Evolutionary conservation across 35 echinoderm and acorn worm genomes (phyloP).

Genomic region (Ophiothrix spiculata): DNA sequence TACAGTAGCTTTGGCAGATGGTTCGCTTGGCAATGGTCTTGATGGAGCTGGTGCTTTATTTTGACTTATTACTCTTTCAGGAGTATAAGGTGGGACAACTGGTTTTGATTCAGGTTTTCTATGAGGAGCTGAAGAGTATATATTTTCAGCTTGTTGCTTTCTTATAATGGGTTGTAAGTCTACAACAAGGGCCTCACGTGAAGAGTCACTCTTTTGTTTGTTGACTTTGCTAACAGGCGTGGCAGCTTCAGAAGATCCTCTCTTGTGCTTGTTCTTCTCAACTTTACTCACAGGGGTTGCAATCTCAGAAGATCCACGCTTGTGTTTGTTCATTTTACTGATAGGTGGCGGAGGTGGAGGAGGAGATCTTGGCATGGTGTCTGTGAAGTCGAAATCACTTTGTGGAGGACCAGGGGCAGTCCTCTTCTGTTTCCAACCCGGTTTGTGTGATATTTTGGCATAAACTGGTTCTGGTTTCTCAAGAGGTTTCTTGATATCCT

Average conservation of each 20-base stretch:
- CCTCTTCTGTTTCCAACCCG: slow-evolving; percentile 28
- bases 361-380: slow-evolving; percentile 34
- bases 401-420: slow-evolving; percentile 41
- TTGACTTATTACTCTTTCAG: background rate
- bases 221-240: background rate
- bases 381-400: slow-evolving; percentile 30
- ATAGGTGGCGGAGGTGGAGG: slow-evolving; percentile 44
- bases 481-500: slow-evolving; percentile 5
- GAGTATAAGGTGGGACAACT: background rate
- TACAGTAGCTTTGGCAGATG: background rate
- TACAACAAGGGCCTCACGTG: background rate
- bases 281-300: background rate
- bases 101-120: background rate
- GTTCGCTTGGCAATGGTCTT: background rate
- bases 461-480: slow-evolving; percentile 18
- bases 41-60: background rate
- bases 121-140: background rate
- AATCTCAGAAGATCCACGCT: background rate
- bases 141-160: background rate
- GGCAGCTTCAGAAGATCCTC: background rate
- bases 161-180: background rate
- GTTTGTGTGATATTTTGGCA: slow-evolving; percentile 11
- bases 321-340: background rate
- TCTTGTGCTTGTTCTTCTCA: background rate
- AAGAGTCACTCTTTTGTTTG: background rate